Base-by-base conservation (phyloP, 2,888 invertebrate genomes). In the Auanema freiburgensis region DNA sequence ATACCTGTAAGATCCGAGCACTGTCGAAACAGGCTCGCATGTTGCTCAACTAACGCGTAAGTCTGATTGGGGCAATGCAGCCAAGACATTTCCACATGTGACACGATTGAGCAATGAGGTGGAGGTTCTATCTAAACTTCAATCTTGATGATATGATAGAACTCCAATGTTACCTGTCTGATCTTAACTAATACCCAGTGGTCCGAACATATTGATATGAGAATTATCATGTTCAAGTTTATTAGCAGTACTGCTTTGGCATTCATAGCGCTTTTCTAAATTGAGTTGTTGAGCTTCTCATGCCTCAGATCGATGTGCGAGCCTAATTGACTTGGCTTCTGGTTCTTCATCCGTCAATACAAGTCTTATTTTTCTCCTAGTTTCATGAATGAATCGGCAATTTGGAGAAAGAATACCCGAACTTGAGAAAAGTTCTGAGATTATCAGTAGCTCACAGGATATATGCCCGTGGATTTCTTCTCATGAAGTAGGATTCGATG, bases 1-100 rank as follows among this genome's bases (percentile, higher is more conserved):
- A 52, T 52, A 69, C 73, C 73, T 64, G 71, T 59, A 11, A 74
- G 59, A 59, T 74, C 73, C 59, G 71, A 71, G 46, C 73, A 74
- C 59, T 70, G 71, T 14, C 73, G 62, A 25, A 65, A 63, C 5
- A 71, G 65, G 43, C 62, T 67, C 1, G 69, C 50, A 53, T 69
- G 63, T 50, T 74, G 69, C 12, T 65, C 69, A 10, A 74, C 59
- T 6, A 74, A 46, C 2, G 66, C 58, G 21, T 63, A 65, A 1
- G 69, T 67, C 12, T 55, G 46, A 42, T 71, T 71, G 1, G 33
- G 52, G 44, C 71, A 74, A 11, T 57, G 40, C 8, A 74, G 40
- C 11, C 51, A 8, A 10, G 52, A 49, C n/a, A 68, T 51, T 41
- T 68, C 66, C 4, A 61, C 57, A 0, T 50, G 49, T 16, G 21